Percentiles rank a stretch among this genome's conserved stretches.
Conservation (phyloP, 1,140 invertebrate species). For the Orchesella cincta region DNA sequence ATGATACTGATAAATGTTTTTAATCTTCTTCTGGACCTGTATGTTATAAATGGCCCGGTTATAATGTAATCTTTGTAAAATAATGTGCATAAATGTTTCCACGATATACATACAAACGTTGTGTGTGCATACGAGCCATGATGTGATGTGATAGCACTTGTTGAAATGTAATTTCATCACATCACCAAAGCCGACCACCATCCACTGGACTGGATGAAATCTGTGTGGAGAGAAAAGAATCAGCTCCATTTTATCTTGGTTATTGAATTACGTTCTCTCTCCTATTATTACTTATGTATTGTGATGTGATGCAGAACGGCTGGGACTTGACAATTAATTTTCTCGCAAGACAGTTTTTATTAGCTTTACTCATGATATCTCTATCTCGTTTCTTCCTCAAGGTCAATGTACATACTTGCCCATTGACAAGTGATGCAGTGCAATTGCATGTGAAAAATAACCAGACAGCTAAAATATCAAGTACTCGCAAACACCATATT, state of each 20-base stretch:
- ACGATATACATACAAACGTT: neutral
- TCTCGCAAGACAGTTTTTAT: neutral
- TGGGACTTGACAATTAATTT: conserved; percentile 13
- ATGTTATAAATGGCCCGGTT: neutral
- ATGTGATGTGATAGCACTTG: neutral
- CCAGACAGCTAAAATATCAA: neutral
- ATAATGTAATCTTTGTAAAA: neutral
- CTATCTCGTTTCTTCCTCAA: neutral
- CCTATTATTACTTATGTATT: conserved; percentile 2
- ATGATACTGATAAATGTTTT: conserved; percentile 6
- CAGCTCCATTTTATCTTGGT: neutral
- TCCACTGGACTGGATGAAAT: too few species aligned
- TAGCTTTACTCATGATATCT: conserved; percentile 19
- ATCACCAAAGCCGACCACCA: too few species aligned
- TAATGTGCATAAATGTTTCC: neutral
- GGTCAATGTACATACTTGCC: neutral
- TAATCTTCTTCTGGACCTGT: conserved; percentile 3
- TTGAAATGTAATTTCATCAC: neutral
- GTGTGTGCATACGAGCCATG: neutral
- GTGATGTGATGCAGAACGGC: neutral
- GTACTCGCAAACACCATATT: neutral
- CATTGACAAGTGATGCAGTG: neutral
- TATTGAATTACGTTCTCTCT: neutral
- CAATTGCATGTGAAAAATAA: neutral
- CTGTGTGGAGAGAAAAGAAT: neutral